Base-by-base conservation (phyloP, 92 coral and sea anemone genomes). In the Palythoa heliodiscus region DNA sequence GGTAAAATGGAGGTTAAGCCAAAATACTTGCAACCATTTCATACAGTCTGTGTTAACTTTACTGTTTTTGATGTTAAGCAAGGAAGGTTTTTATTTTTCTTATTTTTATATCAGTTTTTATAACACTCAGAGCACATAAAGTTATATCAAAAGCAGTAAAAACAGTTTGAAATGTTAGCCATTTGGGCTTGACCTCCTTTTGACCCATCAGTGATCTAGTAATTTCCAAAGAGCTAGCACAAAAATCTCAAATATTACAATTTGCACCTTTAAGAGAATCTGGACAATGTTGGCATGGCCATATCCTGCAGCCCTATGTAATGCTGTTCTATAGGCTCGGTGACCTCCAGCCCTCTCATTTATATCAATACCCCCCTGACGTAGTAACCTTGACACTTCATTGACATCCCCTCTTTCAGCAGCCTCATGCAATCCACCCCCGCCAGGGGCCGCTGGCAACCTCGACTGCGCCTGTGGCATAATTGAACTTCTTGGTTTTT, bases 241-340 rank as follows among this genome's bases (percentile, higher is more conserved):
- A 29, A 29, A 29, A 29, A 29, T 29, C 35, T 29, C 35, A 29
- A 29, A 10, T 69, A 69, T 25, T 25, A 37, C 11, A 64, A 37
- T 29, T 29, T 69, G 76, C 70, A 97, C 99, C 98, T 89, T 87
- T 15, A 97, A 78, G 16, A 97, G 89, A 47, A 88, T 73, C 69
- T 86, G 90, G 5, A 96, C 94, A 13, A 92, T 92, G n/a, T 77
- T 72, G 13, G 88, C 88, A 39, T 94, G 99, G 0, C 99, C 99
- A 83, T 97, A 95, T 1, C 98, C 95, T 4, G 99, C 95, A 2
- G 98, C 98, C 40, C 95, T 88, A 60, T 97, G 99, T 43, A 97
- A 88, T 43, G 99, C 90, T 2, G 99, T 89, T n/a, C 99, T 90
- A n/a, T 75, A 70, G 0, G 95, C 97, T 12, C 99, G 89, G 85